Percentiles rank a stretch among this genome's conserved stretches.
Conservation (phyloP, 1,140 invertebrate genomes). For the Trachelipus rathkii region DNA sequence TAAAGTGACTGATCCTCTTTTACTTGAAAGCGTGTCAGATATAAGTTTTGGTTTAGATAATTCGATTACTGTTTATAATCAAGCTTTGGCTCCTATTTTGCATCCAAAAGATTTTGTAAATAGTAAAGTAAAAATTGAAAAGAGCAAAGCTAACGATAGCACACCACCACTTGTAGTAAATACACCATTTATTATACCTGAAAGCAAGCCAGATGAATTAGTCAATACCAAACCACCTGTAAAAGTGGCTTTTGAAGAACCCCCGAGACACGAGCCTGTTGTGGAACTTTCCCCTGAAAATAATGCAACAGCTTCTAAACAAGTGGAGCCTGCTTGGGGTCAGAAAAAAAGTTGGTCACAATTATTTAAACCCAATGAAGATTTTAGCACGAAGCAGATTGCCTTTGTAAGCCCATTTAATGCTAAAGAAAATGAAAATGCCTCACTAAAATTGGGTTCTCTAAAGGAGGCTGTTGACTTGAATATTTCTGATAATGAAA, state of each 20-base stretch:
- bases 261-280: too few species aligned
- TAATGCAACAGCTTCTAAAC: too few species aligned
- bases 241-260: too few species aligned
- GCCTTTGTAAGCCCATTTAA: slow-evolving; percentile 5
- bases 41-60: background rate
- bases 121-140: background rate
- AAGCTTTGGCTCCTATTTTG: background rate
- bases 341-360: background rate
- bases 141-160: background rate
- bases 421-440: background rate
- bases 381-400: background rate
- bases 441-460: background rate
- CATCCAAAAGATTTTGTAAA: background rate
- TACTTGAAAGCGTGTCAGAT: background rate
- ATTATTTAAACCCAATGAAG: background rate
- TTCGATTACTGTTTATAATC: background rate
- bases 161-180: too few species aligned
- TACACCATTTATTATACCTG: too few species aligned
- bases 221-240: too few species aligned
- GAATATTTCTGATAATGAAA: background rate
- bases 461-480: background rate
- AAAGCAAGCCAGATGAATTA: too few species aligned
- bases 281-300: too few species aligned
- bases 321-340: background rate
- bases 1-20: too few species aligned